phyloP scores from a whole-genome alignment of 53 echinoderm and acorn worm species.

The Zoroaster sp. region DNA sequence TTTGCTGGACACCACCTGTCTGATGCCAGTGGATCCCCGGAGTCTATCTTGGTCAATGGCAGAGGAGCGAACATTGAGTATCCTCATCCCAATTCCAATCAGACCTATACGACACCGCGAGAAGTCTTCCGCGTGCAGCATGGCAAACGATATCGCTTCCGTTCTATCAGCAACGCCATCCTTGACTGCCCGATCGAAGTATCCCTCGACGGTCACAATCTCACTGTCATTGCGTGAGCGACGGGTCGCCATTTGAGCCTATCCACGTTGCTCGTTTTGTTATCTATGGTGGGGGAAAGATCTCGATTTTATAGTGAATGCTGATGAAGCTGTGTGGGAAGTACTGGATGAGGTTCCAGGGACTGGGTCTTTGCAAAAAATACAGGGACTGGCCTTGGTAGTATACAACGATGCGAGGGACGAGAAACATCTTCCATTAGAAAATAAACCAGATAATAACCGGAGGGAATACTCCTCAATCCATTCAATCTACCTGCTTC shows the following conservation, averaged over 20 bases:
- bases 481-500: constrained; percentile 41
- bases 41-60: constrained; percentile 76
- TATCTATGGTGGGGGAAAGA: constrained; percentile 70
- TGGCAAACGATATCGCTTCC: constrained; percentile 73
- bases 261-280: constrained; percentile 52
- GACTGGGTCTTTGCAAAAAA: constrained; percentile 10
- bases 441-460: background rate
- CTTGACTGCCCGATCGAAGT: constrained; percentile 65
- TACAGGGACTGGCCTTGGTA: constrained; percentile 31
- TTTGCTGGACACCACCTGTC: constrained; percentile 43
- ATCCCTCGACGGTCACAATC: constrained; percentile 64
- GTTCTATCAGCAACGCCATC: constrained; percentile 70
- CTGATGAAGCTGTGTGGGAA: constrained; percentile 54
- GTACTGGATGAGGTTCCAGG: constrained; percentile 70
- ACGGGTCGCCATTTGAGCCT: constrained; percentile 73
- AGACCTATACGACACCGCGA: constrained; percentile 42
- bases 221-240: constrained; percentile 78
- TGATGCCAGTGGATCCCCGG: constrained; percentile 1
- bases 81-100: background rate
- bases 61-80: constrained; percentile 49
- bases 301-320: constrained; percentile 71
- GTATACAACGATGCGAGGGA: background rate
- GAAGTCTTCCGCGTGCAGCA: constrained; percentile 53
- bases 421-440: background rate
- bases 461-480: constrained; percentile 45